These are phyloP conservation scores for Cyclophora punctaria DNA, from an alignment of 2,888 invertebrate genomes.

Conservation along the genomic window DNA sequence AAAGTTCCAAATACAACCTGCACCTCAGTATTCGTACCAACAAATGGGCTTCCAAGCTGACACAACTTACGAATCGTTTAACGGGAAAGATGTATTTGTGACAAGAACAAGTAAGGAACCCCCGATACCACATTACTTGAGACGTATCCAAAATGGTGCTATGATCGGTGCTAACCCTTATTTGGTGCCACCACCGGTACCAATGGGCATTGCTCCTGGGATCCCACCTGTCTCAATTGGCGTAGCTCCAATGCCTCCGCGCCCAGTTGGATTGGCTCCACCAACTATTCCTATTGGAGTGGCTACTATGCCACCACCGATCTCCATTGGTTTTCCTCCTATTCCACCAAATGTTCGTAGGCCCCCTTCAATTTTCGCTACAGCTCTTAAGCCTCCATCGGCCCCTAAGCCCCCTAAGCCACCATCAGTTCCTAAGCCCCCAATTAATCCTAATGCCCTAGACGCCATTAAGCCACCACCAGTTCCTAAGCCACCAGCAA, in stretches of 20 bases:
- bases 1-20: slow-evolving; percentile 5
- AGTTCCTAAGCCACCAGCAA: too few species aligned
- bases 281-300: too few species aligned
- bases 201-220: slow-evolving; percentile 1
- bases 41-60: slow-evolving; percentile 25
- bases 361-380: too few species aligned
- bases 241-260: not conserved
- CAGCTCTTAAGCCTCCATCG: too few species aligned
- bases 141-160: slow-evolving; percentile 24
- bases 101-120: slow-evolving; percentile 20
- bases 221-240: not conserved
- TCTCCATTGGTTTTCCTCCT: too few species aligned
- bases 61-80: slow-evolving; percentile 24
- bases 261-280: too few species aligned
- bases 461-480: too few species aligned
- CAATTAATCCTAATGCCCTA: too few species aligned
- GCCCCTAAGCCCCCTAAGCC: too few species aligned
- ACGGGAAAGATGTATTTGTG: slow-evolving; percentile 23
- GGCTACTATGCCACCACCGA: too few species aligned
- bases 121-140: slow-evolving; percentile 21
- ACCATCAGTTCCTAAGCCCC: too few species aligned
- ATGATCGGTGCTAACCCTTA: slow-evolving; percentile 10
- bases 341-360: too few species aligned
- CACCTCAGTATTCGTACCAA: slow-evolving; percentile 25
- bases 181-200: not conserved